Base-by-base conservation (phyloP, 2,797 vertebrate species). In the Macropus fuliginosus region DNA sequence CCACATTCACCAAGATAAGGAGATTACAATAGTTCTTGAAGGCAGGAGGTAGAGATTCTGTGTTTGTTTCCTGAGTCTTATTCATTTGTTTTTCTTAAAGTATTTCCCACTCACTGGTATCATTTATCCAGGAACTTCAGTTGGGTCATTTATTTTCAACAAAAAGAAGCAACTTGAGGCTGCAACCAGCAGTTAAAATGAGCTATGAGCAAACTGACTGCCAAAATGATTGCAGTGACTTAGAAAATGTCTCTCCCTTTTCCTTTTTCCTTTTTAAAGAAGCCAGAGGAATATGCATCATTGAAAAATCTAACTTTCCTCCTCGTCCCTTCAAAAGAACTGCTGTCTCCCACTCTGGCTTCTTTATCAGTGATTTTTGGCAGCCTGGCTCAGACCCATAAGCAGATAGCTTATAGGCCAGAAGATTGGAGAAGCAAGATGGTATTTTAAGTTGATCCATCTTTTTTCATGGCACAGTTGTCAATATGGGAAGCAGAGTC, bases 61-160 rank as follows among this genome's bases (percentile, higher is more conserved):
- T 87, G 3, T 87, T 81, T 81, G 66, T 81, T 81, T 81, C 66
- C 28, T 46, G 40, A 87, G 40, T 27, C 74, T 50, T 50, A 10
- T 87, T 50, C 74, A 87, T 50, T 87, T 87, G 74, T 87, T 87
- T 87, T 87, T 87, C 74, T 87, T 87, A 87, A 87, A 87, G 74
- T 50, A 87, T 87, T 87, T 50, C 24, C 74, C 40, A 87, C 40
- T 46, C 74, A 46, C 40, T 87, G 74, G 40, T 87, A 87, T 87
- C 74, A 87, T 87, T 87, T 87, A 87, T 50, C 40, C 9, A 50
- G 40, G 74, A 87, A 87, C 74, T 87, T 50, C 74, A 87, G 74
- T 46, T 27, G 74, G 40, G 24, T 87, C 40, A 87, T 87, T 87
- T 87, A 87, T 87, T 87, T 87, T 50, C 40, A 50, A 87, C 74